Evolutionary conservation across 2,888 invertebrate genomes (phyloP).

Genomic region (Tenthredo notha): DNA sequence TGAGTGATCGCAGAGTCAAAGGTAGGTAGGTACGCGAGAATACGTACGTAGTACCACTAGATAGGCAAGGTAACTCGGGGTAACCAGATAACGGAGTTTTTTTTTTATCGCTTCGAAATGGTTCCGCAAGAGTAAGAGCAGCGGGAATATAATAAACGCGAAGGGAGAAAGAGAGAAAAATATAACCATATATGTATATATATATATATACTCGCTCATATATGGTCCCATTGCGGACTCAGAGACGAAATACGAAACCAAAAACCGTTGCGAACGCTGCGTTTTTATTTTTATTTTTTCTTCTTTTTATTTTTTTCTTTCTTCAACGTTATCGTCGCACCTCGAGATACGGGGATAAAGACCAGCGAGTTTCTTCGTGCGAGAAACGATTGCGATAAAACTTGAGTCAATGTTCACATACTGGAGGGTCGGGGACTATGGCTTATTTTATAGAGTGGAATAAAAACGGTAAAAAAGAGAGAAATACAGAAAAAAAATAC

Average conservation of each 20-base stretch:
- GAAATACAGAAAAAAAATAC: neutral
- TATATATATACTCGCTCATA: neutral
- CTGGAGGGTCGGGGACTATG: neutral
- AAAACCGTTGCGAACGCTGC: slow-evolving; percentile 39
- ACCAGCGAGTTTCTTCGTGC: neutral
- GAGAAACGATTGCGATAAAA: slow-evolving; percentile 37
- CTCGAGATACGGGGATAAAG: slow-evolving; percentile 25
- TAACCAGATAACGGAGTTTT: neutral
- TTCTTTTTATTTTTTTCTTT: no score
- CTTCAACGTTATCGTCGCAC: slow-evolving; percentile 27
- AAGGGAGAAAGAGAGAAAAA: neutral
- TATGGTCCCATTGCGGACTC: neutral
- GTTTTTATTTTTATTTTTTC: neutral
- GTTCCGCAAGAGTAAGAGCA: neutral
- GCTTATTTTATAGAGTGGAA: neutral
- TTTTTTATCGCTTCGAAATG: slow-evolving; percentile 7
- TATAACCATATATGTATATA: neutral
- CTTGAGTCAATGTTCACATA: neutral
- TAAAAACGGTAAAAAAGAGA: neutral
- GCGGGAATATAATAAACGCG: neutral
- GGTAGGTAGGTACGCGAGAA: neutral
- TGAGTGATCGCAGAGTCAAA: slow-evolving; percentile 9
- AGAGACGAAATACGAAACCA: slow-evolving; percentile 34
- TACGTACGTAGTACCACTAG: neutral
- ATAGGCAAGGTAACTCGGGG: neutral